A percentile compares a stretch with the other conserved stretches of the same genome.
Conservation (phyloP, 1,140 invertebrate genomes). For the Bombus soroeensis region DNA sequence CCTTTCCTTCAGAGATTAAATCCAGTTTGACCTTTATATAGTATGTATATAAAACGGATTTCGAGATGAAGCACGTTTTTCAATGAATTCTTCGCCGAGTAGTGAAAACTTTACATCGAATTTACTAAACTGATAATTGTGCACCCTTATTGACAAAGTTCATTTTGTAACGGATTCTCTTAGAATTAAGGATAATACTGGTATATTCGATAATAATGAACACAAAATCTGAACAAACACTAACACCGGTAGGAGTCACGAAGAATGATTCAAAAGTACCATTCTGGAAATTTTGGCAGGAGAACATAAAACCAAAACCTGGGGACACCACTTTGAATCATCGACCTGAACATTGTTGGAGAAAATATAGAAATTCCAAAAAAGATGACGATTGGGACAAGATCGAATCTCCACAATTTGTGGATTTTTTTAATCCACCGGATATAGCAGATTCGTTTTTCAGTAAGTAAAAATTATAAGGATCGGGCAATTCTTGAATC, state of each 20-base stretch:
- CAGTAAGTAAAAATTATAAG: conserved; percentile 37
- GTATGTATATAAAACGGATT: not conserved
- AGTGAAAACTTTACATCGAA: not conserved
- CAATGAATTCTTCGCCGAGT: not conserved
- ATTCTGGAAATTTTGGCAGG: conserved; percentile 28
- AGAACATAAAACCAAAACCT: not conserved
- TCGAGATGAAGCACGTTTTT: not conserved
- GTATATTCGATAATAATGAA: too few relatives aligned
- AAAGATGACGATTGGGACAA: conserved; percentile 29
- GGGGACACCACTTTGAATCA: not conserved
- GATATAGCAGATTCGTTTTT: conserved; percentile 53
- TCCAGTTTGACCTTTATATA: not conserved
- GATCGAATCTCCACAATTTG: conserved; percentile 56
- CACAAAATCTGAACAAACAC: not conserved
- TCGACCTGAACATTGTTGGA: rapidly evolving
- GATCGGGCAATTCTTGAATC: not conserved
- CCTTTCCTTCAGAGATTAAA: not conserved
- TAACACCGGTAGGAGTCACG: not conserved
- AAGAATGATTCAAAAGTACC: not conserved
- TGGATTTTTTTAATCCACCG: conserved; percentile 45
- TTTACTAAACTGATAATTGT: not conserved
- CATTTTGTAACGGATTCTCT: not conserved
- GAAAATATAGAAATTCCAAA: not conserved
- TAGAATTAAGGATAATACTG: not conserved
- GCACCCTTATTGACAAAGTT: not conserved